A percentile compares a stretch with the other conserved stretches of the same genome.
Conservation (phyloP, 2,797 vertebrate species). For the Sciurus vulgaris region DNA sequence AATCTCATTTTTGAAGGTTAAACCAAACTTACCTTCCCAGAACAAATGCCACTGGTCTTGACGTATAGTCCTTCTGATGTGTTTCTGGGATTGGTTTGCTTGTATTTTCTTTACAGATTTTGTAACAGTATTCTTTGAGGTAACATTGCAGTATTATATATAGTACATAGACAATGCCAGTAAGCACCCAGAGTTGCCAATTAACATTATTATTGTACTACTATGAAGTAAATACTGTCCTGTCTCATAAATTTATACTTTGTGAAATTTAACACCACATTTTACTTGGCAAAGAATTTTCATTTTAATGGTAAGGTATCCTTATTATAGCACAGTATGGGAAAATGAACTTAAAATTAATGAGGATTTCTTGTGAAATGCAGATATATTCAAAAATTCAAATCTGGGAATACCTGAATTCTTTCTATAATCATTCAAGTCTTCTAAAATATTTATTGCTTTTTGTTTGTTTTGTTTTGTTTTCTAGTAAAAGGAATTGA, state of each 20-base stretch:
- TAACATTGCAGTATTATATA: background rate
- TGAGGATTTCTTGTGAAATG: background rate
- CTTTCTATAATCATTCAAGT: background rate
- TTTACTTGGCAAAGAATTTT: background rate
- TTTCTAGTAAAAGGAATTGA: too few relatives aligned
- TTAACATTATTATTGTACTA: background rate
- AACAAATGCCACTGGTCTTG: background rate
- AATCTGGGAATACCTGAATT: background rate
- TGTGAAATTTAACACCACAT: background rate
- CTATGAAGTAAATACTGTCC: background rate
- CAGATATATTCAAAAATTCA: background rate
- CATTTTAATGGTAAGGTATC: background rate
- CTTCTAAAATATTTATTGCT: background rate
- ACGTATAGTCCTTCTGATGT: background rate
- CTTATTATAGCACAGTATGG: background rate
- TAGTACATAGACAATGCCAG: background rate
- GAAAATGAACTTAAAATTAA: background rate
- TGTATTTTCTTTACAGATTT: background rate
- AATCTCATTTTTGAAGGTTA: background rate
- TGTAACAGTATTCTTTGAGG: background rate
- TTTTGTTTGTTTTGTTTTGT: background rate
- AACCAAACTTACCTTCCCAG: background rate
- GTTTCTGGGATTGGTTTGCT: background rate
- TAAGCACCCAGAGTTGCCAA: background rate
- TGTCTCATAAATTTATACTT: background rate